Conservation (phyloP, 2,888 invertebrate genomes). For the Acronicta leporina region DNA sequence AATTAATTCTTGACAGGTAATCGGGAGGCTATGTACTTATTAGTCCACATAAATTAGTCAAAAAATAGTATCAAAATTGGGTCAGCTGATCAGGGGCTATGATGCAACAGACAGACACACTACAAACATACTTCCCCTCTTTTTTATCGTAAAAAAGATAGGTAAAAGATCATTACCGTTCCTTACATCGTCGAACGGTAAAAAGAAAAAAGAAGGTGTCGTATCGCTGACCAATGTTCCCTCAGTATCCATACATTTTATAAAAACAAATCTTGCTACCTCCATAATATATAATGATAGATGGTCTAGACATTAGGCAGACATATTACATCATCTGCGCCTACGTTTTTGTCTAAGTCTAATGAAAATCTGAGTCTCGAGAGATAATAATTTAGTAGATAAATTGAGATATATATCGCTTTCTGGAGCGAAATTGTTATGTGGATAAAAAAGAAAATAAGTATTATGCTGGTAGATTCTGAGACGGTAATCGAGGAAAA, state of each 20-base stretch:
- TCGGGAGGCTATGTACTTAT: no score
- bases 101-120: no score
- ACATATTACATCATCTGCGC: constrained; percentile 28
- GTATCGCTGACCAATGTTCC: no score
- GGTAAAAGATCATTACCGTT: no score
- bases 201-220: no score
- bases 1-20: no score
- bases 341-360: constrained; percentile 10
- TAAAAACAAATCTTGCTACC: constrained; percentile 15
- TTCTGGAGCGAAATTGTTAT: constrained; percentile 8
- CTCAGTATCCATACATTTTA: constrained; percentile 8
- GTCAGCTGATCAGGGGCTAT: no score
- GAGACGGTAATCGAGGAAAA: background rate
- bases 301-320: constrained; percentile 43
- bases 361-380: constrained; percentile 23
- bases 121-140: no score
- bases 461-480: background rate
- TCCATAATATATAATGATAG: constrained; percentile 27
- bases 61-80: no score
- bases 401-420: constrained; percentile 29
- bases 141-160: no score
- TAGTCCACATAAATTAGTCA: no score
- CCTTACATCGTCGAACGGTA: no score
- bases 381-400: constrained; percentile 18
- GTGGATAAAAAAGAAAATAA: constrained; percentile 2